Evolutionary conservation across 2,888 invertebrate genomes (phyloP), one percentile per base, ranked within the genome.

Genomic region (Augochlorella aurata): DNA sequence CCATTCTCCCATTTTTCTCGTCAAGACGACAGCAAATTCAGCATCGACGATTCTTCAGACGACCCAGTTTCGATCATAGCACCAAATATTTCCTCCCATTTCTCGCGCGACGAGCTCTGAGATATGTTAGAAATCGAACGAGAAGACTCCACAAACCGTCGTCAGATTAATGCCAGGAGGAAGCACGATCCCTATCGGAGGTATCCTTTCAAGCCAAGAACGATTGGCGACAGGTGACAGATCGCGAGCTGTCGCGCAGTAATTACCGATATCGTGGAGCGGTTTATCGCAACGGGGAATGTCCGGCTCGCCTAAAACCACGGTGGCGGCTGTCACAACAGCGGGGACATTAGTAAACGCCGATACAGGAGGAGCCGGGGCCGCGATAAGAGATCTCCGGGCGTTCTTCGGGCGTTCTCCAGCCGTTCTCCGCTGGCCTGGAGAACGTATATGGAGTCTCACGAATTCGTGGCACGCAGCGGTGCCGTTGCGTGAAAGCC

Each of bases 301-400:
- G 18, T 16, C 7, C 29, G 29, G 29, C 9, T 29, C 63, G 63
- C 29, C 63, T 63, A 63, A 63, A 63, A 63, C 10, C 38, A 38
- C 52, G 52, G 52, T 86, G 54, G 76, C 76, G 82, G 84, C 82
- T 80, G 85, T 87, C 87, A 80, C 88, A 86, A 86, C 82, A 79
- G 75, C 63, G 78, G 18, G 54, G 74, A 74, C 82, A 82, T 88
- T 78, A 71, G 80, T 86, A 82, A 61, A 88, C 79, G 73, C 70
- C 63, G 71, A 87, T 79, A 73, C 68, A 24, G 14, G 24, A 21
- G n/a, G 50, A 52, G 29, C 38, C n/a, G 4, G 18, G 24, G 54
- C 50, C 54, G 47, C 72, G 38, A 82, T 86, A 86, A 81, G 50
- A 63, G 75, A 86, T 86, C 86, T 79, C 52, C 10, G 16, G 18